A percentile compares a stretch with the other conserved stretches of the same genome.
These are phyloP conservation scores for Hippocampus guttulatus DNA, from an alignment of 2,113 vertebrate species.

Conservation along the genomic window DNA sequence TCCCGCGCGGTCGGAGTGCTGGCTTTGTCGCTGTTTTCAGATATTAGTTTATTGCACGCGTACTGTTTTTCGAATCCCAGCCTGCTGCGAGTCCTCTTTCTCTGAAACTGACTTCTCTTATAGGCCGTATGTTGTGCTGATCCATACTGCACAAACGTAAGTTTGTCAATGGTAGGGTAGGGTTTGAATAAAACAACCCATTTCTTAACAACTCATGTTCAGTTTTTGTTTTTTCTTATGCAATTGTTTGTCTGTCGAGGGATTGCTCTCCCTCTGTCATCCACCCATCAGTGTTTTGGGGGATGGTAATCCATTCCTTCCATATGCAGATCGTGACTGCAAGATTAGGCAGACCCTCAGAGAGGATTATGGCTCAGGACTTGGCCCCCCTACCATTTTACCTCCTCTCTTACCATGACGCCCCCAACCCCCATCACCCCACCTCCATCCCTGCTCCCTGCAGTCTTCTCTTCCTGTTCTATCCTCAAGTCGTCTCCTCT, in stretches of 20 bases:
- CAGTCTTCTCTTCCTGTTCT: slow-evolving; percentile 30
- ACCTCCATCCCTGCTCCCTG: slow-evolving; percentile 28
- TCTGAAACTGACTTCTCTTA: slow-evolving; percentile 15
- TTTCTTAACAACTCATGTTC: background rate
- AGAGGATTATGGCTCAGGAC: slow-evolving; percentile 60
- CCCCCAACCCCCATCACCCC: slow-evolving; percentile 9
- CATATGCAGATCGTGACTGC: slow-evolving; percentile 60
- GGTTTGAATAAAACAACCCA: slow-evolving; percentile 1
- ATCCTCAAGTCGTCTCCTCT: slow-evolving; percentile 29
- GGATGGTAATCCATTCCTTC: slow-evolving; percentile 66
- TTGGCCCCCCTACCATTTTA: slow-evolving; percentile 43
- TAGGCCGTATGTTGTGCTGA: slow-evolving; percentile 24
- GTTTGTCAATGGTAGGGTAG: background rate
- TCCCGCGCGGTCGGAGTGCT: slow-evolving; percentile 30
- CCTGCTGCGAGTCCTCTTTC: background rate
- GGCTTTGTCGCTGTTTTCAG: slow-evolving; percentile 35
- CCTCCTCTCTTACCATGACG: slow-evolving; percentile 35
- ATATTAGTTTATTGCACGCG: slow-evolving; percentile 31
- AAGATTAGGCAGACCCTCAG: slow-evolving; percentile 64
- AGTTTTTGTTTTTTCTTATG: background rate
- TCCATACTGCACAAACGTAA: background rate
- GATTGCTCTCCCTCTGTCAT: slow-evolving; percentile 25
- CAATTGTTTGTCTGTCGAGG: slow-evolving; percentile 21
- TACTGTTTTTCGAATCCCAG: slow-evolving; percentile 9
- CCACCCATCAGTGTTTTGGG: slow-evolving; percentile 30